Conservation (phyloP, 2,888 invertebrate species). For the Coleophora deauratella region DNA sequence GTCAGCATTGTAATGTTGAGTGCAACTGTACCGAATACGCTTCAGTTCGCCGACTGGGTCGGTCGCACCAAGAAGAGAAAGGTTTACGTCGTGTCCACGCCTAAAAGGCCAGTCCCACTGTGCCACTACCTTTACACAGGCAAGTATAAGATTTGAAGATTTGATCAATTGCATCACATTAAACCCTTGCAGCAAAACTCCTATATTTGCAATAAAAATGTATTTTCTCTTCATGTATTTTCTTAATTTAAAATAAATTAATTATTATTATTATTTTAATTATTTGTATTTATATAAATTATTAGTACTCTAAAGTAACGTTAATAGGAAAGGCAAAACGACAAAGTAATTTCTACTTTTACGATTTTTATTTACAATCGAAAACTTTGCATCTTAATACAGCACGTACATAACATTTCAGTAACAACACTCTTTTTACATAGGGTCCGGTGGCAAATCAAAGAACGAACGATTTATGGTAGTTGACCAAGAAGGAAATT, state of each 20-base stretch:
- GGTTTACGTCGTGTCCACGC: constrained; percentile 94
- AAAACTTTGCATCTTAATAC: background rate
- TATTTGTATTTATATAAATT: too few relatives aligned
- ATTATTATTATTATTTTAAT: too few relatives aligned
- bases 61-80: constrained; percentile 90
- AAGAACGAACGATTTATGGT: constrained; percentile 85
- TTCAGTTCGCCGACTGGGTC: constrained; percentile 97
- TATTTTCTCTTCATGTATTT: too few relatives aligned
- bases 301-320: too few relatives aligned
- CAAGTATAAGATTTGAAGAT: constrained; percentile 7
- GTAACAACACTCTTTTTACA: constrained; percentile 1
- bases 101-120: constrained; percentile 94
- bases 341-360: too few relatives aligned
- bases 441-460: constrained; percentile 80
- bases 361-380: too few relatives aligned
- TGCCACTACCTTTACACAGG: constrained; percentile 95
- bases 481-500: constrained; percentile 84
- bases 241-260: too few relatives aligned
- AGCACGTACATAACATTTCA: background rate
- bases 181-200: too few relatives aligned
- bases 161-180: too few relatives aligned
- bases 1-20: constrained; percentile 97
- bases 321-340: too few relatives aligned
- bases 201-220: too few relatives aligned
- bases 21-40: constrained; percentile 97